Conservation (phyloP, 2,797 vertebrate species). For the Lutjanus argentimaculatus region DNA sequence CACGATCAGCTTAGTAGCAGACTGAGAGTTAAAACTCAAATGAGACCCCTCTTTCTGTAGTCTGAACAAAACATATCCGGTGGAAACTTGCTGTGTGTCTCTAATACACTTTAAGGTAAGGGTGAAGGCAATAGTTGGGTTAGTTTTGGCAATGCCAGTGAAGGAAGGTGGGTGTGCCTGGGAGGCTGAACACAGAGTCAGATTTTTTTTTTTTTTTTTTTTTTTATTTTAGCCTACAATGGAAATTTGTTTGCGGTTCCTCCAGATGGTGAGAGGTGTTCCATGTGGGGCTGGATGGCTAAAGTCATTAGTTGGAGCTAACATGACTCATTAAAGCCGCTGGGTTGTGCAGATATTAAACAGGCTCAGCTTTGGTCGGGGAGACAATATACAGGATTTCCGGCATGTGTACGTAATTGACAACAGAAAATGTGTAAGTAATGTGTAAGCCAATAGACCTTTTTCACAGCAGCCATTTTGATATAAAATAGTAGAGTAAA, state of each 20-base stretch:
- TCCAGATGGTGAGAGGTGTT: constrained; percentile 9
- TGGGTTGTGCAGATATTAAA: background rate
- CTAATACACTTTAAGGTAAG: too few relatives aligned
- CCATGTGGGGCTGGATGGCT: background rate
- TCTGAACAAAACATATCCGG: too few relatives aligned
- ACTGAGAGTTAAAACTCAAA: too few relatives aligned
- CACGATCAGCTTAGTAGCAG: too few relatives aligned
- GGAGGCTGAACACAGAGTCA: background rate
- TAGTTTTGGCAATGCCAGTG: background rate
- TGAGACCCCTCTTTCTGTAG: too few relatives aligned
- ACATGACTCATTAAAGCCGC: background rate
- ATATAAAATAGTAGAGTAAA: too few relatives aligned
- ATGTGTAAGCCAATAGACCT: background rate
- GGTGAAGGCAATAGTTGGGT: background rate
- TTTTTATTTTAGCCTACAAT: background rate
- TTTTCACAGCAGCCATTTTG: too few relatives aligned
- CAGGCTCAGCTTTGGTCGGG: background rate
- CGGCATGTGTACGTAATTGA: background rate
- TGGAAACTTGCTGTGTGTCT: too few relatives aligned
- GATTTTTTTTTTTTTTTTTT: background rate
- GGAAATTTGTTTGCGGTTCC: background rate
- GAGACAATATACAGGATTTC: background rate
- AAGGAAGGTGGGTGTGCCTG: background rate
- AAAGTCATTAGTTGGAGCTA: background rate
- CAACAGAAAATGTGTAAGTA: background rate